Evolutionary conservation across 1,140 invertebrate species (phyloP).

Genomic region (Conus ventricosus): DNA sequence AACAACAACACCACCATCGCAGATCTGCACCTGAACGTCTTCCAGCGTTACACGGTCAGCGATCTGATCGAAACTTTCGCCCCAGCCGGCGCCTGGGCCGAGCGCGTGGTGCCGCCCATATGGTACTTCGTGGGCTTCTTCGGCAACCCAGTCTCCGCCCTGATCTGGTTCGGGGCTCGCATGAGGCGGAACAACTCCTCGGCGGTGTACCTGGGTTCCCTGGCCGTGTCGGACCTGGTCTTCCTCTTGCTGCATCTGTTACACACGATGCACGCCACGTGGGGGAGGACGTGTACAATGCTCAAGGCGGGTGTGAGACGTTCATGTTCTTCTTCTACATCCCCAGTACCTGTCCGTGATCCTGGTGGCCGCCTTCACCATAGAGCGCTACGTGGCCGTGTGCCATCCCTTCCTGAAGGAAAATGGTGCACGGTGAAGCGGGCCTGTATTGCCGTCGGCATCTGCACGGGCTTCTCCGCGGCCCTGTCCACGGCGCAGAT

Average conservation of each 20-base stretch:
- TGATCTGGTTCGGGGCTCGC: constrained; percentile 67
- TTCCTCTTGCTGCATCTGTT: constrained; percentile 68
- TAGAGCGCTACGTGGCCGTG: constrained; percentile 96
- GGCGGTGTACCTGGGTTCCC: constrained; percentile 69
- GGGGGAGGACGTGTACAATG: constrained; percentile 61
- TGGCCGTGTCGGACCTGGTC: constrained; percentile 68
- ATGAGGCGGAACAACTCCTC: constrained; percentile 70
- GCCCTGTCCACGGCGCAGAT: constrained; percentile 57
- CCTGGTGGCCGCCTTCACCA: constrained; percentile 84
- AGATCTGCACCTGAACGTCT: neutral
- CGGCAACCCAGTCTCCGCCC: constrained; percentile 68
- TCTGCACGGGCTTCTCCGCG: constrained; percentile 51
- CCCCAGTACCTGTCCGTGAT: constrained; percentile 69
- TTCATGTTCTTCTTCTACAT: constrained; percentile 63
- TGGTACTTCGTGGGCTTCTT: constrained; percentile 71
- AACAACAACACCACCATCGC: constrained; percentile 23
- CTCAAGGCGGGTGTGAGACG: constrained; percentile 56
- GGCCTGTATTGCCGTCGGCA: constrained; percentile 54
- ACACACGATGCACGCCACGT: constrained; percentile 58
- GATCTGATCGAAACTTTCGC: constrained; percentile 51
- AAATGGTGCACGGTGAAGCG: constrained; percentile 62
- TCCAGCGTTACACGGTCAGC: constrained; percentile 37
- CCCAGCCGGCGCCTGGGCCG: constrained; percentile 53
- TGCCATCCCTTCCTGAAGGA: constrained; percentile 88
- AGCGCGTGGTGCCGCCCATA: constrained; percentile 63